These are phyloP conservation scores for Anagrus nilaparvatae DNA, from an alignment of 1,140 invertebrate genomes.

Conservation along the genomic window DNA sequence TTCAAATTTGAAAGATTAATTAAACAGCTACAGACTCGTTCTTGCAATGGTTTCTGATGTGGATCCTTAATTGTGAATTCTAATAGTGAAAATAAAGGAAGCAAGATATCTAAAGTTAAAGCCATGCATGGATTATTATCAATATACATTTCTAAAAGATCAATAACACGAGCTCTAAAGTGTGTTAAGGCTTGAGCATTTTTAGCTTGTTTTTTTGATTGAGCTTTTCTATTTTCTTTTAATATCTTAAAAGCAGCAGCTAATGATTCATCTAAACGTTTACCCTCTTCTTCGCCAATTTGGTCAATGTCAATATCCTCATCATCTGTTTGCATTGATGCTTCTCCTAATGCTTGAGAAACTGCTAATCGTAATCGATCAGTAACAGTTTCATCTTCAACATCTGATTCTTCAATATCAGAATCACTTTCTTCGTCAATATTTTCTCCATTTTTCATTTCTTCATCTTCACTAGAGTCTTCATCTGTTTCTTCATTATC, in stretches of 20 bases:
- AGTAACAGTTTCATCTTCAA: constrained; percentile 49
- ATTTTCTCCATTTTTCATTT: constrained; percentile 30
- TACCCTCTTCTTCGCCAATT: constrained; percentile 64
- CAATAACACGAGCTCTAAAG: constrained; percentile 57
- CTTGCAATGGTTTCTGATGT: constrained; percentile 56
- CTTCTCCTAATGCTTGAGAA: constrained; percentile 50
- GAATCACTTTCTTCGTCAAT: constrained; percentile 33
- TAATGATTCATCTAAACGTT: constrained; percentile 56
- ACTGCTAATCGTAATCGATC: constrained; percentile 56
- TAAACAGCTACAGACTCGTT: constrained; percentile 49
- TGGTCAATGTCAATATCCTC: constrained; percentile 68
- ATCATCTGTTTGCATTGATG: constrained; percentile 46
- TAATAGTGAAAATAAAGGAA: constrained; percentile 51
- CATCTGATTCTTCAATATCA: constrained; percentile 44
- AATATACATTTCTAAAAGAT: constrained; percentile 60
- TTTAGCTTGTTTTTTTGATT: constrained; percentile 54
- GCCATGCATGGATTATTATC: constrained; percentile 56
- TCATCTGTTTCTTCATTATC: constrained; percentile 20
- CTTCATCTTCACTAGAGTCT: constrained; percentile 27
- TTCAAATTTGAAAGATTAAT: constrained; percentile 50
- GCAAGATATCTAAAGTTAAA: constrained; percentile 53
- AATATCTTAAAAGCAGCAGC: constrained; percentile 59
- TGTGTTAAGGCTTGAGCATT: constrained; percentile 55
- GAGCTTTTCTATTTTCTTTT: constrained; percentile 47
- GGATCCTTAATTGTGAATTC: constrained; percentile 58